These are phyloP conservation scores for Euglossa dilemma DNA, from an alignment of 1,140 invertebrate genomes.

Conservation along the genomic window DNA sequence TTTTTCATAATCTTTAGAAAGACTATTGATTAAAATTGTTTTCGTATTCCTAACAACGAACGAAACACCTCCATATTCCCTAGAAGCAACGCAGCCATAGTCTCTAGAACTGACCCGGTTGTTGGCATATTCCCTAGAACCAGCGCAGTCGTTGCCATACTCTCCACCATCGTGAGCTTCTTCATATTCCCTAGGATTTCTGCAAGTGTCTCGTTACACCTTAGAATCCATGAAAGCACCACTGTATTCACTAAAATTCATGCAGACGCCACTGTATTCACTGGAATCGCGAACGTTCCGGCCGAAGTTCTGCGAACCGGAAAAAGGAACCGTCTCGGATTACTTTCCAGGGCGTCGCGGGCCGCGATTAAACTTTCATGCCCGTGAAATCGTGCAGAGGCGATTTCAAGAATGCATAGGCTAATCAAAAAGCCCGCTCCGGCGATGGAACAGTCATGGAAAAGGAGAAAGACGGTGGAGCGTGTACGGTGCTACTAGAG, in stretches of 20 bases:
- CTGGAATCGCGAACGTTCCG: neutral
- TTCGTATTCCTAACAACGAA: too few relatives aligned
- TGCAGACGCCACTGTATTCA: neutral
- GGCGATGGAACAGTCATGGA: neutral
- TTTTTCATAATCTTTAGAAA: too few relatives aligned
- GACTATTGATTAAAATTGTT: too few relatives aligned
- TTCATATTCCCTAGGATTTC: too few relatives aligned
- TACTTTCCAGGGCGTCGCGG: slow-evolving; percentile 48
- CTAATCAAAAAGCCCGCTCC: slow-evolving; percentile 64
- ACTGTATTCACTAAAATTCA: neutral
- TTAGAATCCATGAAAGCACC: neutral
- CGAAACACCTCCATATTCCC: too few relatives aligned
- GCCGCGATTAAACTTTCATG: slow-evolving; percentile 61
- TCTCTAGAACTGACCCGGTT: too few relatives aligned
- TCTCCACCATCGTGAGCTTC: too few relatives aligned
- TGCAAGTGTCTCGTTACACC: neutral
- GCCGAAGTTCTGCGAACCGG: slow-evolving; percentile 8
- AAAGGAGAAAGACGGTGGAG: too few relatives aligned
- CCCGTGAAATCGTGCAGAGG: slow-evolving; percentile 47
- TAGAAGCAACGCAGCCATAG: too few relatives aligned
- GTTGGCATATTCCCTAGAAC: neutral
- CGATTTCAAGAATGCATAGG: slow-evolving; percentile 73
- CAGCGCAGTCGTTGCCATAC: too few relatives aligned
- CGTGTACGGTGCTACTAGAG: neutral
- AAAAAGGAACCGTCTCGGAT: slow-evolving; percentile 31